Percentiles rank a stretch among this genome's conserved stretches.
Conservation (phyloP, 2,113 vertebrate genomes). For the Hemiscyllium ocellatum region DNA sequence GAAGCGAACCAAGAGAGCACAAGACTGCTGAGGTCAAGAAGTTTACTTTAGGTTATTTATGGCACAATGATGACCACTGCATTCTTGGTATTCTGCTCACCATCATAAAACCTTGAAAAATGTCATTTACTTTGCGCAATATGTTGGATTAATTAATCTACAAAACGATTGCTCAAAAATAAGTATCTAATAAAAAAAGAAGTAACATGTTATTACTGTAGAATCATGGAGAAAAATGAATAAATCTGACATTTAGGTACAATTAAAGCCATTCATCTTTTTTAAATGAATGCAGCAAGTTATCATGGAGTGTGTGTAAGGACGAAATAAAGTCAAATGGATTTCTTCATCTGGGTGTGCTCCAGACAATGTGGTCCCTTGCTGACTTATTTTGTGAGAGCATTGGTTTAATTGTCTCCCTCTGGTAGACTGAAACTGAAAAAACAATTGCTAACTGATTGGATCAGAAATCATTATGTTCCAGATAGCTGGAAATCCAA, state of each 20-base stretch:
- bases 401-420: background rate
- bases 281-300: background rate
- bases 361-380: background rate
- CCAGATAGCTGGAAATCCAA: background rate
- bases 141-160: background rate
- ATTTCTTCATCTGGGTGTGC: background rate
- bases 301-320: background rate
- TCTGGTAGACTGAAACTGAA: background rate
- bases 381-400: background rate
- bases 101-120: background rate
- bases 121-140: background rate
- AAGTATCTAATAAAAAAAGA: background rate
- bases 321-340: background rate
- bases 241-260: background rate
- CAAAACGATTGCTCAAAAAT: background rate
- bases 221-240: background rate
- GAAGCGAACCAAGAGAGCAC: background rate
- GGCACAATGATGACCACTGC: background rate
- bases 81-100: conserved; percentile 4
- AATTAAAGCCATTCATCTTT: background rate
- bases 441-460: background rate
- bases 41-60: background rate
- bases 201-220: background rate
- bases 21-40: background rate
- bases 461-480: background rate